Base-by-base conservation (phyloP, 1,140 invertebrate species). In the Laupala kohalensis region DNA sequence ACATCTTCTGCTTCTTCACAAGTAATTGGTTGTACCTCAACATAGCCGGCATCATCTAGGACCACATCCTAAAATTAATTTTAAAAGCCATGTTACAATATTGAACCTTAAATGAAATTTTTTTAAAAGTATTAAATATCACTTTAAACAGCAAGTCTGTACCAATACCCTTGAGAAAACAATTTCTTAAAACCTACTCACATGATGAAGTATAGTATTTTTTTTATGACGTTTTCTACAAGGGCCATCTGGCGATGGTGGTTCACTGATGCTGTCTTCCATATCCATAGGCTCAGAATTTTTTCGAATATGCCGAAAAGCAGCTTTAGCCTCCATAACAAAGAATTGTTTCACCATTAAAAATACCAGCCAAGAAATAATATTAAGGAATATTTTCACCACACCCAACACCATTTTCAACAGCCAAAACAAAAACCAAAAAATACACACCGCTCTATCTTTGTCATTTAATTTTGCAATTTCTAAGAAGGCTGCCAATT, bases 391-490 rank as follows among this genome's bases (percentile, higher is more conserved):
- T n/a, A n/a, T n/a, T n/a, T n/a, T n/a, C n/a, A n/a, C n/a, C n/a
- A n/a, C n/a, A n/a, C n/a, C n/a, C n/a, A n/a, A n/a, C n/a, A n/a
- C n/a, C n/a, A n/a, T n/a, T n/a, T n/a, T n/a, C n/a, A n/a, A n/a
- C n/a, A n/a, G n/a, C n/a, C n/a, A n/a, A n/a, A n/a, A n/a, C n/a
- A n/a, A n/a, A n/a, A n/a, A n/a, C n/a, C n/a, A n/a, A n/a, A n/a
- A 53, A 4, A 15, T 28, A 62, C 71, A 29, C 13, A 72, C 71
- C 70, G 65, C 65, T 27, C 76, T 78, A 73, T 88, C 86, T 67
- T 81, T 81, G 72, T 88, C 86, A 76, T 88, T 88, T 28, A 88
- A 78, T 77, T 84, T 83, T 30, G 85, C 81, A 64, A 88, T 79
- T 77, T 87, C 84, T 19, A 87, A 80, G 74, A 87, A 80, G 4